Evolutionary conservation across 2,113 vertebrate species (phyloP), one percentile per base, ranked within the genome.

Genomic region (Myocastor coypus): DNA sequence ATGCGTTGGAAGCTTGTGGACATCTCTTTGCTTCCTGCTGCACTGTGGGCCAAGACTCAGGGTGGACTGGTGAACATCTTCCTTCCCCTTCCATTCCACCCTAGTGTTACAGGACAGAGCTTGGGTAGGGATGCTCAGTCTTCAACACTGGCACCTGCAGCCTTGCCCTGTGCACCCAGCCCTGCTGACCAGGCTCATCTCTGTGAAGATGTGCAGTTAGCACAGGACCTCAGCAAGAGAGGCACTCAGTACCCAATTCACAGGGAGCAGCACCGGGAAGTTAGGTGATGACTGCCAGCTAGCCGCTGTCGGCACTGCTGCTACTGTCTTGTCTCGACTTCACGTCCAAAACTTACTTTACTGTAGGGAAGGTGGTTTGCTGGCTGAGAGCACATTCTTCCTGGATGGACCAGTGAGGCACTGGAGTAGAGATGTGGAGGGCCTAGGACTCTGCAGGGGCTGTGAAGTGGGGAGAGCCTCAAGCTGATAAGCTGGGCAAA

Each of bases 301-400:
- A 63, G 42, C 22, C 20, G n/a, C 37, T 4, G 46, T 37, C 50
- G 10, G 4, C 52, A 19, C 22, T 2, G 0, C 28, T 7, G 0
- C 55, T 26, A 57, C 19, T 40, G 20, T 14, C 30, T 5, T 7
- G 46, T 75, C 84, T 40, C 75, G 68, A 52, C 26, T 71, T 82
- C 61, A 28, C 7, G 11, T n/a, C 6, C 3, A 0, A 52, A 71
- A 3, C 2, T 52, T 12, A 68, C n/a, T 64, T 24, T 30, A 34
- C 32, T 14, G 6, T 17, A 2, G 0, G 4, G 37, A 63, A 34
- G 9, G 50, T 64, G 46, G 71, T 42, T 40, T 24, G 0, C 26
- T 34, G 37, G 22, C 34, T 1, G 13, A 75, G 55, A 59, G 57
- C 12, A 0, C 10, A 3, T 50, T 59, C 9, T 83, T 64, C 42